These are phyloP conservation scores for Brachycybe producta DNA, from an alignment of 2,888 invertebrate species.

Conservation along the genomic window DNA sequence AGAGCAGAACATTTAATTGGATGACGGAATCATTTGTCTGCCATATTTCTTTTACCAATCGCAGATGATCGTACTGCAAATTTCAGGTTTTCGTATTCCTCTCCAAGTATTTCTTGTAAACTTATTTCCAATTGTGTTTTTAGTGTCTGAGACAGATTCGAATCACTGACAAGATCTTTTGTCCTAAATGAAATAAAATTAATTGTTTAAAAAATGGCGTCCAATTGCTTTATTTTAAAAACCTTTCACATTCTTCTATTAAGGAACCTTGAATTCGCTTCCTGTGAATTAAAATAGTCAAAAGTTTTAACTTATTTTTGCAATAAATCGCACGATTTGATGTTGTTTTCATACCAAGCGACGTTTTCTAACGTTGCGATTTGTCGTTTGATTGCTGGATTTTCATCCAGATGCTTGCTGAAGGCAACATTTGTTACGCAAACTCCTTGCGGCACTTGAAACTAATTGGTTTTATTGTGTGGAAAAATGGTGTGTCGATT, in stretches of 20 bases:
- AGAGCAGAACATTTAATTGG: neutral
- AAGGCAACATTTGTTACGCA: constrained; percentile 52
- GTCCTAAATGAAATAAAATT: constrained; percentile 8
- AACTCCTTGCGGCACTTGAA: constrained; percentile 54
- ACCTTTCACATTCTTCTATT: constrained; percentile 14
- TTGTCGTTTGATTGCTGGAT: constrained; percentile 37
- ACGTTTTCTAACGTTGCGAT: constrained; percentile 42
- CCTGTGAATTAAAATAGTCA: neutral
- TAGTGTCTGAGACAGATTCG: neutral
- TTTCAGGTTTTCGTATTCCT: neutral
- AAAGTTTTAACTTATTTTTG: too few relatives aligned
- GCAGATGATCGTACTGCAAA: constrained; percentile 19
- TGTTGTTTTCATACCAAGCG: constrained; percentile 26
- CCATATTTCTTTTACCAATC: too few relatives aligned
- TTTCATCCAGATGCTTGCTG: constrained; percentile 42
- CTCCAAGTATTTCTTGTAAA: constrained; percentile 7
- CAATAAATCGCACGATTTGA: neutral
- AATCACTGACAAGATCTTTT: neutral
- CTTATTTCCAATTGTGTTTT: neutral
- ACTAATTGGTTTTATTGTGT: constrained; percentile 29
- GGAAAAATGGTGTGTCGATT: too few relatives aligned
- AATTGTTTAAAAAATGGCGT: neutral
- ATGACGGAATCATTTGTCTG: neutral
- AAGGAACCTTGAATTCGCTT: constrained; percentile 3
- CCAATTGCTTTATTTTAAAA: neutral